Conservation (phyloP, 2,888 invertebrate species). For the Amiota communis region DNA sequence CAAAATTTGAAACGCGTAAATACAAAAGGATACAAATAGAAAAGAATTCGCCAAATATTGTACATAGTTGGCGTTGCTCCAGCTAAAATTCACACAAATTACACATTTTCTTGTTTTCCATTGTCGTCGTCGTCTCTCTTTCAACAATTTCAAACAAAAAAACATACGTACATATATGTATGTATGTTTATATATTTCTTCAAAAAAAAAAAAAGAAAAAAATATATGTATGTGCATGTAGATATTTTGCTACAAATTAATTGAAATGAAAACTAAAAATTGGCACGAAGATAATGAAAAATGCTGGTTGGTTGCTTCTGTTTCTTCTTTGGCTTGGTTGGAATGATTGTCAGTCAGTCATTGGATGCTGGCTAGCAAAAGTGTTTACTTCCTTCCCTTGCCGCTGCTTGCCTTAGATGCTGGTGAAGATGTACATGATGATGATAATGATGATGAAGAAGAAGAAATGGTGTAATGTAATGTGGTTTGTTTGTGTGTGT, state of each 20-base stretch:
- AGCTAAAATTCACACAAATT: background rate
- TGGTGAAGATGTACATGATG: background rate
- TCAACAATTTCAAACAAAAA: too few relatives aligned
- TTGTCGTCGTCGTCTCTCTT: too few relatives aligned
- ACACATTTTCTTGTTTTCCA: background rate
- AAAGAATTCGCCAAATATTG: background rate
- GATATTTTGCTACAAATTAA: slow-evolving; percentile 15
- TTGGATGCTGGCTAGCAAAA: background rate
- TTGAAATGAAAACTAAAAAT: slow-evolving; percentile 24
- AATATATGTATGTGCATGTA: background rate
- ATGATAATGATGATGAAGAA: background rate
- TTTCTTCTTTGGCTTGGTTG: background rate
- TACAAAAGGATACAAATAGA: too few relatives aligned
- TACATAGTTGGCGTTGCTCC: background rate
- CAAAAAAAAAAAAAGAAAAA: background rate
- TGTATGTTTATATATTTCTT: too few relatives aligned
- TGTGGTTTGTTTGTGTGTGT: background rate
- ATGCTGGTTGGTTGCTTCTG: background rate
- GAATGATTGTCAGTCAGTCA: too few relatives aligned
- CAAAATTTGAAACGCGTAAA: too few relatives aligned
- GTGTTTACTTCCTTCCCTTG: too few relatives aligned
- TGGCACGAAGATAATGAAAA: slow-evolving; percentile 16
- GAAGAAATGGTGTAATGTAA: background rate
- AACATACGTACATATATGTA: too few relatives aligned
- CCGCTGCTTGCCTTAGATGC: background rate